Evolutionary conservation across 2,113 vertebrate genomes (phyloP), one percentile per base, ranked within the genome.

Genomic region (Triplophysa rosa): DNA sequence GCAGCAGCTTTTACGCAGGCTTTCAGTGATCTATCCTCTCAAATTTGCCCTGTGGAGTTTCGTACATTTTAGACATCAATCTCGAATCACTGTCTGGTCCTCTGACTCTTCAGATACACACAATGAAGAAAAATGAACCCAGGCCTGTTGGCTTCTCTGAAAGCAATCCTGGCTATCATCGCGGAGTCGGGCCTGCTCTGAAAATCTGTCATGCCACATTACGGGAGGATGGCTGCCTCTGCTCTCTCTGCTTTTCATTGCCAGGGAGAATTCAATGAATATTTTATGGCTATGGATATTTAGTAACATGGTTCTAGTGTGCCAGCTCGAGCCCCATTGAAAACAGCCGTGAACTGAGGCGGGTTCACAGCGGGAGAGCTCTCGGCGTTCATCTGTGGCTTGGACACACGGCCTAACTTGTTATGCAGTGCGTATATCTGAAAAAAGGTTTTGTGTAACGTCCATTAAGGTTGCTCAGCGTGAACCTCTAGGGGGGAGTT

Each of bases 261-360:
- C 52, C 26, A 74, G 19, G 63, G 70, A 67, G 71, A 80, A 74
- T 80, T 80, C 70, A 74, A 80, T 80, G 79, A 80, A 80, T 80
- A 80, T 80, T 80, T 80, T 73, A 80, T 74, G 70, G 70, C 37
- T 67, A 65, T 74, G 52, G 79, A 74, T 80, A 80, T 74, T 80
- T 67, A 33, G 69, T 65, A 72, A 80, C 63, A 80, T 61, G 52
- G 49, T 61, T 67, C 19, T 59, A 61, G 63, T 67, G 70, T 72
- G 52, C 14, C 70, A 67, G 63, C 62, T 65, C 33, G 52, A 76
- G 62, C 8, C 9, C 23, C 21, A 37, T 67, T 80, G 37, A 61
- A 59, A 58, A 45, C 8, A 52, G n/a, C 23, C 1, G n/a, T 65
- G 68, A 63, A 72, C 58, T 65, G 68, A 54, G n/a, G 29, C 23